Evolutionary conservation across 2,888 invertebrate species (phyloP), one percentile per base, ranked within the genome.

Genomic region (Drosophila lutescens): DNA sequence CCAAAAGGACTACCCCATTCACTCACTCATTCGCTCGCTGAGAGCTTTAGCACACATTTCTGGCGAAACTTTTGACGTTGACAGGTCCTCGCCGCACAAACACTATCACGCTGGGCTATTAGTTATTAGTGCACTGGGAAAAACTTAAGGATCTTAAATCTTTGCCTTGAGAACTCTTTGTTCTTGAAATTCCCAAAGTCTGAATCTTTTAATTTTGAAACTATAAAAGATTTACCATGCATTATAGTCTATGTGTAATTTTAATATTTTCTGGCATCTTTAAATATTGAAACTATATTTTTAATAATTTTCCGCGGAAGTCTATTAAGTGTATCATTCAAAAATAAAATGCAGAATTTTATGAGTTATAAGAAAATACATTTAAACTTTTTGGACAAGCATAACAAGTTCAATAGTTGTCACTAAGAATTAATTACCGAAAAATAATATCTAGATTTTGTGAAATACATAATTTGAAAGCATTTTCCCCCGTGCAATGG

Each of bases 41-140:
- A 57, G 53, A 58, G 69, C 67, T 74, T 67, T 74, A 67, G 67
- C 74, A 74, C 74, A 74, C 61, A 74, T 74, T 74, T 54, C 58
- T 55, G 49, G 61, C 34, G 74, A 80, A 86, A 83, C 87, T 83
- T 83, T 83, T 85, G 83, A 87, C 79, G 83, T 81, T 81, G 87
- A 84, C 79, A 75, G 80, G 74, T 55, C 44, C 47, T 56, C 59
- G 49, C 40, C 53, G 15, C 51, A n/a, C 47, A 44, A 38, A 46
- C 51, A 63, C 41, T 20, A 53, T 41, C 26, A 13, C 43, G 40
- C 32, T 8, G 32, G 17, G 44, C 60, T 57, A 36, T 66, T 53
- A 74, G 74, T 67, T 74, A 74, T 74, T 74, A 74, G 74, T 67
- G 67, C 62, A 63, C 61, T 63, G 34, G 12, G 9, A 41, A 20